phyloP scores from a whole-genome alignment of 1,140 invertebrate genomes.

The Ostrea denselamellosa region DNA sequence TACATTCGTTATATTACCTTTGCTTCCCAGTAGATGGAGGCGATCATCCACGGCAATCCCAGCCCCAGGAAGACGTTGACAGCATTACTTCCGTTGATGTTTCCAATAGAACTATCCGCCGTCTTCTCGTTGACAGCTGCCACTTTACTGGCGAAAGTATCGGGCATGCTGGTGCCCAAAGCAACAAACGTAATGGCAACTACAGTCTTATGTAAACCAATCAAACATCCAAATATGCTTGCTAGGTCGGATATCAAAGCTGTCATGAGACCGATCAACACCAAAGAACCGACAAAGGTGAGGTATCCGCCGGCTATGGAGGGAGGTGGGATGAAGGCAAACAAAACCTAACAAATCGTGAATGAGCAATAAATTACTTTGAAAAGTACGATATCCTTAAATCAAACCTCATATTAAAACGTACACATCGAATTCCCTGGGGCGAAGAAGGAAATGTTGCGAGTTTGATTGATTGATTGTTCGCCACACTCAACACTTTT shows the following conservation, averaged over 20 bases:
- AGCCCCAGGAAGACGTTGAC: constrained; percentile 85
- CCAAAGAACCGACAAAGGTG: constrained; percentile 82
- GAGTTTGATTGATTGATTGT: no score
- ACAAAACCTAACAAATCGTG: constrained; percentile 82
- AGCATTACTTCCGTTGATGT: constrained; percentile 81
- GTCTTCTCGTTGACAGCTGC: constrained; percentile 79
- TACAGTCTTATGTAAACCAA: constrained; percentile 81
- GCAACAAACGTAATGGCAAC: constrained; percentile 86
- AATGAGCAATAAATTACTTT: constrained; percentile 56
- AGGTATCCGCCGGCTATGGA: constrained; percentile 83
- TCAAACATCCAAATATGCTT: constrained; percentile 84
- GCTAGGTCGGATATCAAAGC: constrained; percentile 84
- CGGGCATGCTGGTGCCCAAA: constrained; percentile 86
- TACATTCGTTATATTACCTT: constrained; percentile 73
- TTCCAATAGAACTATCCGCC: constrained; percentile 81
- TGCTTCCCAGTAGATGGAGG: constrained; percentile 82
- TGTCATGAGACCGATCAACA: constrained; percentile 83
- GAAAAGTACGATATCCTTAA: no score
- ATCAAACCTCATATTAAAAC: no score
- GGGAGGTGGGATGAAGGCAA: constrained; percentile 83
- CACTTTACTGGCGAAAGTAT: constrained; percentile 82
- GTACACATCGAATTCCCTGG: no score
- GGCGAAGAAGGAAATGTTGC: background rate
- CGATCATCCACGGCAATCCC: constrained; percentile 84
- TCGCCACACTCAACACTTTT: no score